Base-by-base conservation (phyloP, 2,113 vertebrate species). In the Centropus unirufus region DNA sequence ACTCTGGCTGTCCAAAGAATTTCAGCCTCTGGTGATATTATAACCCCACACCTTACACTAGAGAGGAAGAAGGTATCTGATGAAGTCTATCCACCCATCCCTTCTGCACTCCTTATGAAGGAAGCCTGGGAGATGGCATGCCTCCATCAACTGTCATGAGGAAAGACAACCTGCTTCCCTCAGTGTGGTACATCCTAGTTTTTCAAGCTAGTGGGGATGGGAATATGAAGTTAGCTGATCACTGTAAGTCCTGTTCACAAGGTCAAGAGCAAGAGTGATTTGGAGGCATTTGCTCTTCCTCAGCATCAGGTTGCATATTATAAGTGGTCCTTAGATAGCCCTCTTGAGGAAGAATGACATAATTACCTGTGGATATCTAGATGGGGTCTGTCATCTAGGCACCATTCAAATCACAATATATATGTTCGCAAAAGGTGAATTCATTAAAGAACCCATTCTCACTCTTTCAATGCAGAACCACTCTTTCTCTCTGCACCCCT, bases 1-100 rank as follows among this genome's bases (percentile, higher is more conserved):
- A 17, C 3, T 4, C 15, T 54, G 9, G 16, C 7, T 57, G 44
- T 40, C 27, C n/a, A 85, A 76, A 14, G 44, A 95, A 17, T 83
- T 87, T 1, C 0, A 0, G 0, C 4, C 49, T 5, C 5, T 40
- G 29, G 27, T 18, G 9, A 19, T 85, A 36, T 36, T 36, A 36
- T 36, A 42, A 72, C 29, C 13, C 7, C 10, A 47, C 8, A 18
- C 15, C 16, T 87, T 79, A 32, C 54, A 46, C 7, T 6, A 54
- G 40, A 59, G 18, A 57, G 6, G 17, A 39, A 34, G 39, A 72
- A 19, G 40, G 14, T 7, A n/a, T 61, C 14, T 40, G 30, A 23
- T 54, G 11, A 91, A 72, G 26, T 68, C 19, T 16, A 24, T 39
- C 26, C 26, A 66, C 32, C 20, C 36, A 52, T 49, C 32, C 5